Evolutionary conservation across 2,113 vertebrate species (phyloP), one percentile per base, ranked within the genome.

Genomic region (Geococcyx californianus): DNA sequence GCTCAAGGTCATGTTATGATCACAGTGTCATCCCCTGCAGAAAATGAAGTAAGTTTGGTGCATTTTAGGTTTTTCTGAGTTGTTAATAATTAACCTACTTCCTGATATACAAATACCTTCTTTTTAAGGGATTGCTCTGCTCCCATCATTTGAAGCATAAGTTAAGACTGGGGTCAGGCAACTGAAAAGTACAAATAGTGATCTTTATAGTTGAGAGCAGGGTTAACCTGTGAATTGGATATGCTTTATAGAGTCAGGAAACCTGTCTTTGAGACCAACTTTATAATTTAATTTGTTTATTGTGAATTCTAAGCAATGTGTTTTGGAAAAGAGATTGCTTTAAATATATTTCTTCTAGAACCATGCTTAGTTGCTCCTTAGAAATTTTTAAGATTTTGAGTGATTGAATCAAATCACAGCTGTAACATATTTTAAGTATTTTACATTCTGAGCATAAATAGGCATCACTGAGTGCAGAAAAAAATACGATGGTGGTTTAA

Each of bases 1-100:
- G 99, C 99, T 19, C 99, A 99, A 94, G 99, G 99, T 64, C 99
- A 99, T 2, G 98, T 99, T 88, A 99, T 99, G 98, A 97, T 99
- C 92, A 99, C 99, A 0, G 97, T 99, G 60, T 98, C 99, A 4
- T 99, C 99, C 4, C 99, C 99, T 20, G 98, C 98, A 49, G 99
- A 99, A 89, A 98, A 98, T 36, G 98, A 99, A 20, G 99, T 99
- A 95, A 98, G 98, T 98, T 18, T 13, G 36, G 11, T 34, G 6
- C 16, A 3, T 59, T 76, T 69, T 20, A 16, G 4, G 4, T 4
- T 75, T 78, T 75, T 60, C 47, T 40, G 13, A 52, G 24, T 87
- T 78, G 51, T 34, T 40, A 75, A 31, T 58, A 51, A 66, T 25
- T 82, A 51, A 90, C 45, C 26, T 74, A 13, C 63, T 86, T 77